A percentile compares a stretch with the other conserved stretches of the same genome.
Conservation (phyloP, 1,140 invertebrate genomes). For the Saccostrea cuccullata region DNA sequence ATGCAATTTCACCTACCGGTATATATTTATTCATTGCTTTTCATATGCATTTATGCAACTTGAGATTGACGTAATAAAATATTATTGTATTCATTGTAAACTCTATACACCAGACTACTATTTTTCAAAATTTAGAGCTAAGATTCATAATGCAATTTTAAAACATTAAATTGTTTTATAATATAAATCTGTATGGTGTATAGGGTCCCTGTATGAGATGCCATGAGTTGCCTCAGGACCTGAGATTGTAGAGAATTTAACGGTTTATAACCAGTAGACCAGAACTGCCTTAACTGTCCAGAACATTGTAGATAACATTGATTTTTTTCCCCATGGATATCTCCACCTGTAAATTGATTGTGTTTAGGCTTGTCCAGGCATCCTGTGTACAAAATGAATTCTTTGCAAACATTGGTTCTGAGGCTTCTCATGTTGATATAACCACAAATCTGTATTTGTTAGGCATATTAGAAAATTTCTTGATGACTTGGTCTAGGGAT, state of each 20-base stretch:
- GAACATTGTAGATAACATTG: neutral
- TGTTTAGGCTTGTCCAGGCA: neutral
- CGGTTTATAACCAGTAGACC: neutral
- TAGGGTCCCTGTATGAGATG: neutral
- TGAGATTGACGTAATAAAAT: neutral
- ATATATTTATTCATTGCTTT: neutral
- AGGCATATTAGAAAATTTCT: no score
- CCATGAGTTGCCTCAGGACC: neutral
- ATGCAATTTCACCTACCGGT: neutral
- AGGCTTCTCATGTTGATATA: neutral
- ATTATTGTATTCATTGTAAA: constrained; percentile 1
- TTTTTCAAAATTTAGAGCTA: no score
- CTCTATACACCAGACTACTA: neutral
- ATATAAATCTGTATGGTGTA: neutral
- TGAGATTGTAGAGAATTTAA: neutral
- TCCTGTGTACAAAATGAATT: neutral
- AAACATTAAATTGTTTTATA: neutral
- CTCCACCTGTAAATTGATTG: neutral
- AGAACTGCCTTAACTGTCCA: neutral
- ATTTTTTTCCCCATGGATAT: neutral
- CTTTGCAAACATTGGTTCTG: neutral
- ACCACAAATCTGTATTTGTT: neutral
- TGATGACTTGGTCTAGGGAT: no score
- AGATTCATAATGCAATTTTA: no score
- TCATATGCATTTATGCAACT: neutral